Base-by-base conservation (phyloP, 2,113 vertebrate genomes). In the Pongo pygmaeus region DNA sequence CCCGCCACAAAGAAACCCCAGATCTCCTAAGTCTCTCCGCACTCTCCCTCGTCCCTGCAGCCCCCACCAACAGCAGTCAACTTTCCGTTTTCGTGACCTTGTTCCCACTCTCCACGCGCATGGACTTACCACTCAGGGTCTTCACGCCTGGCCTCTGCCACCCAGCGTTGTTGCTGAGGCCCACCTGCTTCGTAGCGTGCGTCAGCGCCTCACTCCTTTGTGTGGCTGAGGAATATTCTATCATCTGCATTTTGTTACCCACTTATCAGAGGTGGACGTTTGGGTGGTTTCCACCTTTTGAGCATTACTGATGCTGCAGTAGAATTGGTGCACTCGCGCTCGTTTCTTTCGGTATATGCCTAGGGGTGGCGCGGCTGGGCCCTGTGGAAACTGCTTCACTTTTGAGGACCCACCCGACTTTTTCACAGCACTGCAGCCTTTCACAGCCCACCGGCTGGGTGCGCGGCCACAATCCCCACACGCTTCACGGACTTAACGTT, bases 241-340 rank as follows among this genome's bases (percentile, higher is more conserved):
- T 18, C 3, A 0, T 0, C 35, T 7, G 72, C 25, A 6, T 67
- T 20, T 10, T 43, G 30, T 32, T 48, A n/a, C 20, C 50, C 9
- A 7, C 27, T n/a, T 0, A 0, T 55, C 13, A 2, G 12, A 43
- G 50, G 27, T 16, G 46, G 55, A 35, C 25, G 27, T 20, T 9
- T 40, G 35, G 48, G 23, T 16, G 52, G 40, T 40, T 38, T 40
- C 80, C 14, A 32, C 85, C 14, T 38, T 43, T 10, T 25, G 74
- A 59, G 46, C n/a, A 11, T 1, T 8, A 8, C 18, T 10, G 14
- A 6, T 0, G 48, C 55, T 88, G 43, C 78, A 50, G 3, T 27
- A 7, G 64, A 57, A 1, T 5, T 5, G 5, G 74, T 4, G 18
- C 17, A 10, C 40, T 52, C 4, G 1, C 0, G 27, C 0, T 3